Base-by-base conservation (phyloP, 2,797 vertebrate genomes). In the Amblyopsis hoosieri region DNA sequence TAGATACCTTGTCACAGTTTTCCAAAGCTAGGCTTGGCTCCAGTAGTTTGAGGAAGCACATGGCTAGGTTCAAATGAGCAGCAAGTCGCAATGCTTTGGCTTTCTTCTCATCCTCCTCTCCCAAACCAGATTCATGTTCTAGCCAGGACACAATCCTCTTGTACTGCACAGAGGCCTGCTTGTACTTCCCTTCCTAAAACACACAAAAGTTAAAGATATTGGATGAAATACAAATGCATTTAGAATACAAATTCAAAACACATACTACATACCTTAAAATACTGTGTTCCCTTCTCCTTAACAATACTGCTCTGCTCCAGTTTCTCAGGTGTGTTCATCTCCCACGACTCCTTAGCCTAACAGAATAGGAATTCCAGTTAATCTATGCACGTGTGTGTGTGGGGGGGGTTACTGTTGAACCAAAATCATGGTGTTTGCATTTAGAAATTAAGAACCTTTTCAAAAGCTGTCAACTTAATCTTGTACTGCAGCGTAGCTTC, bases 311-410 rank as follows among this genome's bases (percentile, higher is more conserved):
- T 95, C 87, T 99, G 97, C 47, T 98, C 95, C 81, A 99, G 68
- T 82, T 99, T 99, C 89, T 99, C 97, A 37, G 72, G 64, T 0
- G 93, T 86, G 80, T 92, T 97, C 97, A 98, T 97, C 82, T 99
- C 97, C 98, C 97, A 99, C 0, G 97, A 96, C 60, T 98, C 97
- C 71, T 99, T 99, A n/a, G 96, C 95, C 97, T 99, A 51, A 48
- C 54, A 68, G 46, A 59, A 66, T 0, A 50, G 57, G 42, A 3
- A 3, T 7, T 5, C 33, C 1, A 6, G 15, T 65, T 4, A 67
- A 1, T 37, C 65, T 14, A 54, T 19, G 6, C 3, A 53, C 51
- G 3, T 29, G 23, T 29, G 23, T 29, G 23, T 3, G 23, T 0
- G 23, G 0, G 23, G 19, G 23, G 3, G 59, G 1, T 14, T 60